These are phyloP conservation scores for Lepidochitona cinerea DNA, from an alignment of 2,888 invertebrate species.

Conservation along the genomic window DNA sequence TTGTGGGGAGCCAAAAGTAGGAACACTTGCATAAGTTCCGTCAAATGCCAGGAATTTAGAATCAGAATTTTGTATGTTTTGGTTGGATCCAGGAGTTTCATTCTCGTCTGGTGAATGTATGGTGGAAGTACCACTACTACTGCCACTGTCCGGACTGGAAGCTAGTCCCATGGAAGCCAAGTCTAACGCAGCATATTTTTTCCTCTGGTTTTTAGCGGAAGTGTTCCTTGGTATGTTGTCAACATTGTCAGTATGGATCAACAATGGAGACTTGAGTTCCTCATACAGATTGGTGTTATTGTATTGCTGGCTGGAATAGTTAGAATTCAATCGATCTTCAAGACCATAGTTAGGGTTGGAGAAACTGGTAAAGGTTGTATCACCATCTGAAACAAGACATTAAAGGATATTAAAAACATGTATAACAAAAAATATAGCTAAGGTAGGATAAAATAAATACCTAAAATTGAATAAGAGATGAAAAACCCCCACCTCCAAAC, in stretches of 20 bases:
- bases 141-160: slow-evolving; percentile 28
- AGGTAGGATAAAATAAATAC: no score
- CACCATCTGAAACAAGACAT: not conserved
- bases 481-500: no score
- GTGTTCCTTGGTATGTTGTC: not conserved
- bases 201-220: slow-evolving; percentile 17
- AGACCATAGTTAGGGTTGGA: slow-evolving; percentile 93
- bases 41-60: not conserved
- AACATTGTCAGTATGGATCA: slow-evolving; percentile 2
- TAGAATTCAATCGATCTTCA: slow-evolving; percentile 54
- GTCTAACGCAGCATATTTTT: slow-evolving; percentile 78
- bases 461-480: no score
- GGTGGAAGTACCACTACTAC: slow-evolving; percentile 4
- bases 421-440: no score
- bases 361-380: slow-evolving; percentile 80
- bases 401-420: no score
- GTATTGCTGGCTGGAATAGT: slow-evolving; percentile 33
- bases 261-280: not conserved
- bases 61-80: not conserved
- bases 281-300: slow-evolving; percentile 6
- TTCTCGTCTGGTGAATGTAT: not conserved
- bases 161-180: slow-evolving; percentile 82
- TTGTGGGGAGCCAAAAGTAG: not conserved
- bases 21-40: not conserved
- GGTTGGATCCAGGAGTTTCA: not conserved